A percentile compares a stretch with the other conserved stretches of the same genome.
Evolutionary conservation across 1,140 invertebrate species (phyloP).

Genomic region (Drosophila obscura): DNA sequence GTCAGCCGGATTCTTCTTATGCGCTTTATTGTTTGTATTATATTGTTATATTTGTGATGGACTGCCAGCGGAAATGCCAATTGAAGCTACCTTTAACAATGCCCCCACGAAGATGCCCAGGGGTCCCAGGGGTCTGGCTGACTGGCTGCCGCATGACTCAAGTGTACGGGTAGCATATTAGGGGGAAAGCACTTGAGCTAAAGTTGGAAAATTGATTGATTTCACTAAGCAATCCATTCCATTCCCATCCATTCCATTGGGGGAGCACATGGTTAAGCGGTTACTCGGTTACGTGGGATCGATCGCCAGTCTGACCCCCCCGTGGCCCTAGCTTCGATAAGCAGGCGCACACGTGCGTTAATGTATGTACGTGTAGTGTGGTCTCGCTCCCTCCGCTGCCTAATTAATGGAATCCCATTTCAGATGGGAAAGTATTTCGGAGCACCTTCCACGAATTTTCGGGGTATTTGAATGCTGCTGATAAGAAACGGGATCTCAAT

Average conservation of each 20-base stretch:
- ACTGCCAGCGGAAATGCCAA: constrained; percentile 69
- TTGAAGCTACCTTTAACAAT: constrained; percentile 81
- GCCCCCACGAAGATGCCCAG: constrained; percentile 60
- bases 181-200: constrained; percentile 48
- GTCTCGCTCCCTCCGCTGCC: constrained; percentile 14
- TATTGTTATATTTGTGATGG: constrained; percentile 49
- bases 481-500: constrained; percentile 42
- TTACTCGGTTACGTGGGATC: constrained; percentile 4
- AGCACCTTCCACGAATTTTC: constrained; percentile 31
- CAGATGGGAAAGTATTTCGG: constrained; percentile 12
- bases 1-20: constrained; percentile 69
- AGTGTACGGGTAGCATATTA: constrained; percentile 25
- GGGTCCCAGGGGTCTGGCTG: constrained; percentile 30
- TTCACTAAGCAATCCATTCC: constrained; percentile 23
- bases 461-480: constrained; percentile 27
- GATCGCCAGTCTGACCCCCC: constrained; percentile 43
- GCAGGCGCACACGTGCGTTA: constrained; percentile 37
- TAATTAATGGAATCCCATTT: constrained; percentile 66
- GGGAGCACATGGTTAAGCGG: constrained; percentile 26
- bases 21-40: constrained; percentile 44
- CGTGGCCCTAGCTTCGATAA: constrained; percentile 33
- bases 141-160: constrained; percentile 48
- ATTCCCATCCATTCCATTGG: neutral
- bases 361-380: neutral
- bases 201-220: constrained; percentile 60